Evolutionary conservation across 1,140 invertebrate genomes (phyloP).

Genomic region (Drosophila subobscura): DNA sequence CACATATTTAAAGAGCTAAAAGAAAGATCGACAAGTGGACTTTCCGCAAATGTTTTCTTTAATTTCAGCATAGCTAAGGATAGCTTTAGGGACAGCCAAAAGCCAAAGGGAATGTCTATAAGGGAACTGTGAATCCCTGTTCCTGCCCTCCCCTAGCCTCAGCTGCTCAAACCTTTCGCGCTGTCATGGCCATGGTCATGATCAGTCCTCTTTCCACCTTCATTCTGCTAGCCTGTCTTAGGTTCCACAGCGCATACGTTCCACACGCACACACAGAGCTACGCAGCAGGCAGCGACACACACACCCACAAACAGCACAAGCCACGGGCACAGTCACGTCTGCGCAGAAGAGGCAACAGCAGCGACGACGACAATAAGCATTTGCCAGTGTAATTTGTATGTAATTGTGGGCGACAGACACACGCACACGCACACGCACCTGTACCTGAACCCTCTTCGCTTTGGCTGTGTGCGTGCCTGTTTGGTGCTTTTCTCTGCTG

Average conservation of each 20-base stretch:
- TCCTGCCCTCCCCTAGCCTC: too few species aligned
- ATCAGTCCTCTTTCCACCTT: background rate
- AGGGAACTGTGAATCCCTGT: too few species aligned
- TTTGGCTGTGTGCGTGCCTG: constrained; percentile 32
- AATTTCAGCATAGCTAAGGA: too few species aligned
- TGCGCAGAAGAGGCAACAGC: constrained; percentile 34
- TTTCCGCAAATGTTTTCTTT: too few species aligned
- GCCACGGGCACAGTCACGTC: constrained; percentile 58
- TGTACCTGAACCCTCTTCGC: constrained; percentile 36
- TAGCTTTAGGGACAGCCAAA: too few species aligned
- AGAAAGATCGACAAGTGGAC: too few species aligned
- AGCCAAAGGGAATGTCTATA: too few species aligned
- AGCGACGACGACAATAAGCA: constrained; percentile 37
- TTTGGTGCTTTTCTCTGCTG: constrained; percentile 58
- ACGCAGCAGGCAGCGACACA: constrained; percentile 3
- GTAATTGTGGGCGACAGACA: constrained; percentile 46
- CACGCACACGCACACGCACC: constrained; percentile 51
- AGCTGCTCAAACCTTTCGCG: too few species aligned
- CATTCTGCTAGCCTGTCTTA: background rate
- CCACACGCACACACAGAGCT: constrained; percentile 36
- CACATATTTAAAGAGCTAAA: too few species aligned
- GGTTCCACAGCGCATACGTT: constrained; percentile 34
- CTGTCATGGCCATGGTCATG: background rate
- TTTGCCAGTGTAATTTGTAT: constrained; percentile 50
- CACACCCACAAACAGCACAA: constrained; percentile 7